Percentiles rank a stretch among this genome's conserved stretches.
Evolutionary conservation across 2,797 vertebrate species (phyloP).

Genomic region (Crenuchus spilurus): DNA sequence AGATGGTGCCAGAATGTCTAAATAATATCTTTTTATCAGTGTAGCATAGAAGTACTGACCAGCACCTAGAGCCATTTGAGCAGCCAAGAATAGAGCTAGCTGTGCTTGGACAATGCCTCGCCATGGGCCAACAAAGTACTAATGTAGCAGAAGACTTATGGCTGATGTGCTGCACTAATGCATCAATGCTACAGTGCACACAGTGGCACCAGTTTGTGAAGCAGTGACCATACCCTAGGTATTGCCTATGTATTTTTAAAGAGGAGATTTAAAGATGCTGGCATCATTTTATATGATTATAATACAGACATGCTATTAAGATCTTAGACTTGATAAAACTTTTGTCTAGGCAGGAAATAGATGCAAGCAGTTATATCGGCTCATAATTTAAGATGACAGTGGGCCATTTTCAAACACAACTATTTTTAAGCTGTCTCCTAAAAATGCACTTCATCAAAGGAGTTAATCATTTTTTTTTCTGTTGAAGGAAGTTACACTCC

Average conservation of each 20-base stretch:
- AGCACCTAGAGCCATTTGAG: background rate
- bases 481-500: conserved; percentile 1
- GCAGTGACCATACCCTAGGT: background rate
- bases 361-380: background rate
- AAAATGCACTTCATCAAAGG: background rate
- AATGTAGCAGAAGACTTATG: conserved; percentile 51
- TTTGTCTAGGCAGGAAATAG: background rate
- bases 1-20: background rate
- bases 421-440: conserved; percentile 20
- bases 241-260: background rate
- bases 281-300: background rate
- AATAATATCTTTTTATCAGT: background rate
- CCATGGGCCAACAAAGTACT: conserved; percentile 46
- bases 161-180: conserved; percentile 25
- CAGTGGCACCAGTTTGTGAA: background rate
- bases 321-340: background rate
- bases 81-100: background rate
- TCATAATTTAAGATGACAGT: conserved; percentile 4
- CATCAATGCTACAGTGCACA: conserved; percentile 5
- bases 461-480: background rate
- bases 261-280: background rate
- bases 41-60: background rate
- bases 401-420: conserved; percentile 1
- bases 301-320: background rate
- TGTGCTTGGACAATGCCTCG: conserved; percentile 1